Base-by-base conservation (phyloP, 2,797 vertebrate species). In the Dendrocincla tyrannina region DNA sequence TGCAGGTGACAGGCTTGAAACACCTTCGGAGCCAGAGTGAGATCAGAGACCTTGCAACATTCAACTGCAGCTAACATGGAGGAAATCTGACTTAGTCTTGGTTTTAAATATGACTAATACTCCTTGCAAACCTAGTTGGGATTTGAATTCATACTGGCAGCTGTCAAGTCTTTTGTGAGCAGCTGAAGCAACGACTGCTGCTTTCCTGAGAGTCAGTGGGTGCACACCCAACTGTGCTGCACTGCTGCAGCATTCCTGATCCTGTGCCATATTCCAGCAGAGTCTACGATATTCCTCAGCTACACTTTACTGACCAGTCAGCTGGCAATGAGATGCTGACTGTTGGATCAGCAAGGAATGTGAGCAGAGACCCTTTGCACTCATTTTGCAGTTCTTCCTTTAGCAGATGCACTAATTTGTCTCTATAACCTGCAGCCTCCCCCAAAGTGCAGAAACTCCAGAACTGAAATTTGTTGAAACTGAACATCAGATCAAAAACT, bases 401-500 rank as follows among this genome's bases (percentile, higher is more conserved):
- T 22, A 70, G 15, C 1, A 3, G 33, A 67, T 74, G 11, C 37
- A 28, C 35, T 39, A 7, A 69, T 63, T 66, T 10, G 4, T 17
- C 10, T 67, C 46, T 13, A 1, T 12, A 55, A 78, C 4, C 3
- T 4, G 5, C 78, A 80, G 64, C n/a, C 33, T 83, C 59, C 23
- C 49, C 39, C 11, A 3, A 81, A 68, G 56, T 3, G 5, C 75
- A 91, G 82, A 74, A 90, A 49, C 32, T 60, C 73, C 28, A 47
- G 39, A 88, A 66, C 35, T 69, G 32, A 79, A 81, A 81, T 82
- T 49, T 37, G 16, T 62, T 50, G 69, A 85, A 87, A 77, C 18
- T 17, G 52, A 86, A 58, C n/a, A 62, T 82, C 46, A 62, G 53
- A 72, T 85, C 55, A 83, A 84, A 93, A 94, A 62, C 79, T 91